Evolutionary conservation across 1,140 invertebrate species (phyloP), one percentile per base, ranked within the genome.

Genomic region (Glossosoma conforme): DNA sequence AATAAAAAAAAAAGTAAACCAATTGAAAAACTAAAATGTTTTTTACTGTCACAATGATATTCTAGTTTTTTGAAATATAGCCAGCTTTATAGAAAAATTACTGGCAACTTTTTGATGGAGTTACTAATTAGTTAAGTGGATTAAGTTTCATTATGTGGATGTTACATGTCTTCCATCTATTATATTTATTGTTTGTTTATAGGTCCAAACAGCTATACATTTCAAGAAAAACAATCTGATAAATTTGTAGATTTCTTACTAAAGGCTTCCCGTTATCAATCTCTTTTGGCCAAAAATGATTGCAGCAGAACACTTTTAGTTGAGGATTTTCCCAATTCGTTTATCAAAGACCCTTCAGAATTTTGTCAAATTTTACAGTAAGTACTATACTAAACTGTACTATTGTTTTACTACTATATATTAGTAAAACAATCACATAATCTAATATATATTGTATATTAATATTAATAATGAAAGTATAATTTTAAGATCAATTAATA

Each of bases 301-400:
- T 74, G 70, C 28, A 75, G 72, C 45, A 77, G 79, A 58, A 52
- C 87, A 4, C 66, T 86, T 21, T 62, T 89, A 0, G 77, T 89
- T 2, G 85, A 89, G 68, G 86, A 88, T 65, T 80, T 87, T 63
- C 86, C 85, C n/a, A 86, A 87, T 69, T 67, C 77, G 10, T 79
- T 84, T 60, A 44, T 82, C 1, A 76, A 76, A 45, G 77, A 81
- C 52, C 74, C 77, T 18, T 65, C 75, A 49, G 71, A 76, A 46
- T 86, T 89, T 64, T 63, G 74, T 44, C 64, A 75, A 43, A 62
- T 87, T 44, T 65, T 89, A 42, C 71, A 80, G 85, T 86, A 73
- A 77, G 77, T 72, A 38, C 54, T 37, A 20, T 10, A 21, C 15
- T 18, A 47, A 44, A 43, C 25, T 21, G 21, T 6, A 8, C 21